Evolutionary conservation across 2,113 vertebrate species (phyloP), one percentile per base, ranked within the genome.

Genomic region (Corydoras maculifer): DNA sequence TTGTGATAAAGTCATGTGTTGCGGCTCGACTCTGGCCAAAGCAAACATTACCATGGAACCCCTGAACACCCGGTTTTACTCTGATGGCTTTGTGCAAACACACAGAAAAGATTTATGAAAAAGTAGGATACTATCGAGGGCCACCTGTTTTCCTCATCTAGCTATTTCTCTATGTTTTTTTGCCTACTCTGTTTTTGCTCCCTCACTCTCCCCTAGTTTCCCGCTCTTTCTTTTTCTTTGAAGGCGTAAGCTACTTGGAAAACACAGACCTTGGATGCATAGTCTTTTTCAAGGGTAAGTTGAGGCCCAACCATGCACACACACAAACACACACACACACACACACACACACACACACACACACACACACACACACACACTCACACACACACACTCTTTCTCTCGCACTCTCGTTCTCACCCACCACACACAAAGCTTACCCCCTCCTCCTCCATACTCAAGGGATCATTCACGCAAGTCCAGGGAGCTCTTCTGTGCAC

Each of bases 391-490:
- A 62, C 48, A 31, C 18, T 25, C 18, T 25, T 25, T 25, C 18
- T 25, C 18, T 25, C 18, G 18, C 18, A 25, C 18, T 25, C 18
- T 25, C 18, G 18, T 25, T 25, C 64, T 12, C 72, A 13, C 73
- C 79, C 79, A 25, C 18, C 18, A 25, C 18, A 31, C 43, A 35
- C 57, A 49, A 35, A 77, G 68, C 70, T 25, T n/a, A 72, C n/a
- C 73, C 79, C 79, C 78, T 73, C 74, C 68, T 74, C 32, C 74
- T 78, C 77, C 78, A 82, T 80, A 79, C 81, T 77, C 79, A 55
- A 75, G 77, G 81, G 77, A 87, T 82, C 69, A 79, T 79, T 83
- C 82, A 25, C 82, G 80, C 84, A 85, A 83, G 85, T 80, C 84
- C 81, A 80, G 64, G 32, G 60, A 53, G 55, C 80, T 84, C 77